Evolutionary conservation across 1,140 invertebrate genomes (phyloP).

Genomic region (Lineus longissimus): DNA sequence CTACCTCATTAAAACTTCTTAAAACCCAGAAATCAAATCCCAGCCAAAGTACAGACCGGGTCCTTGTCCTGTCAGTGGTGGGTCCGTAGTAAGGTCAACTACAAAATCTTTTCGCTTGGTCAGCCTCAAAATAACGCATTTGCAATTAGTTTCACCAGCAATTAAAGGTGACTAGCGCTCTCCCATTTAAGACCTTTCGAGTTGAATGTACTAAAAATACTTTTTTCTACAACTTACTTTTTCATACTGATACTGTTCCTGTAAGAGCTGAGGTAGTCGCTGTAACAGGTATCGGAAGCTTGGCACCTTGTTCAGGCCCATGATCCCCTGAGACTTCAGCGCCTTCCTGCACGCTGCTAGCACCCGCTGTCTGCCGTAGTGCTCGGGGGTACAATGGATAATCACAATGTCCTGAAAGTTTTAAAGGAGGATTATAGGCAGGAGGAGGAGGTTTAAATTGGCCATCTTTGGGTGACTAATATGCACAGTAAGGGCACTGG

Average conservation of each 20-base stretch:
- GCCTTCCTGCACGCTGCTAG: slow-evolving; percentile 57
- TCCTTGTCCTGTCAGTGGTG: too few relatives aligned
- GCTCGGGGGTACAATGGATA: slow-evolving; percentile 53
- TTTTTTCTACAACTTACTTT: slow-evolving; percentile 43
- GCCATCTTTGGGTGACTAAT: too few relatives aligned
- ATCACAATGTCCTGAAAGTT: slow-evolving; percentile 57
- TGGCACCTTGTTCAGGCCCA: slow-evolving; percentile 59
- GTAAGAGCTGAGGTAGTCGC: slow-evolving; percentile 57
- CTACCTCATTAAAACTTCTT: slow-evolving; percentile 19
- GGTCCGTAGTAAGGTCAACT: too few relatives aligned
- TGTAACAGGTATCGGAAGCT: slow-evolving; percentile 59
- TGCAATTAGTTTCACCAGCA: too few relatives aligned
- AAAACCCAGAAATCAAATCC: slow-evolving; percentile 14
- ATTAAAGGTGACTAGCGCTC: too few relatives aligned
- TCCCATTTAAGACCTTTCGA: background rate
- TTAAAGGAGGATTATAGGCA: too few relatives aligned
- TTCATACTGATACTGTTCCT: slow-evolving; percentile 62
- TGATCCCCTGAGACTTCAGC: slow-evolving; percentile 58
- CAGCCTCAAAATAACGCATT: too few relatives aligned
- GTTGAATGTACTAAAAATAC: background rate
- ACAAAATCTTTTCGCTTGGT: too few relatives aligned
- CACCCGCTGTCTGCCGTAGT: slow-evolving; percentile 53
- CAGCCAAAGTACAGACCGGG: background rate
- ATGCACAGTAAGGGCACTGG: too few relatives aligned
- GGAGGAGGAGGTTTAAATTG: too few relatives aligned